Percentiles rank a stretch among this genome's conserved stretches.
These are phyloP conservation scores for Brachionus rotundiformis DNA, from an alignment of 1,140 invertebrate genomes.

Conservation along the genomic window DNA sequence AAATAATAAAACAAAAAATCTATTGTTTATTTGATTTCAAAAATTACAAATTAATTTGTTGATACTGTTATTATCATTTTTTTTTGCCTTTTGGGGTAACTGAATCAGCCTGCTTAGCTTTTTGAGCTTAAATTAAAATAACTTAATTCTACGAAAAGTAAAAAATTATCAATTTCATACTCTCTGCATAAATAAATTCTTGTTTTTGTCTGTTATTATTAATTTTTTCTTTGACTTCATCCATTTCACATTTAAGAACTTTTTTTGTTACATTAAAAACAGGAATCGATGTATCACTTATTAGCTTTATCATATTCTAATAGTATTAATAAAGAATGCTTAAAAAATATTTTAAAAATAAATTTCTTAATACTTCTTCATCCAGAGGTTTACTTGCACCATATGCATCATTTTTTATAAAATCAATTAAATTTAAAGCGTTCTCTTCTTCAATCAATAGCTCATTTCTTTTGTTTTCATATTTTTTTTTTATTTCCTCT, in stretches of 20 bases:
- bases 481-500: neutral
- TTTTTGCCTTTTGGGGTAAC: slow-evolving; percentile 25
- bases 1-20: no score
- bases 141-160: no score
- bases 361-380: neutral
- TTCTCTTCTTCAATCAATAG: neutral
- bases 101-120: neutral
- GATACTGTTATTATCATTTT: no score
- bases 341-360: neutral
- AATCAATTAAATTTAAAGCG: neutral
- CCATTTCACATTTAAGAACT: neutral
- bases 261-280: neutral
- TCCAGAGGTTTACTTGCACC: neutral
- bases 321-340: neutral
- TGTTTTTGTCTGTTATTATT: neutral
- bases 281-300: neutral
- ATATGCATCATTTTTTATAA: slow-evolving; percentile 28
- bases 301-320: neutral
- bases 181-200: neutral
- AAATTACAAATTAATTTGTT: neutral
- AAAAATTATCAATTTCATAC: neutral
- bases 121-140: neutral
- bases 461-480: neutral
- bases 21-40: neutral
- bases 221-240: neutral